These are phyloP conservation scores for Palaemon carinicauda DNA, from an alignment of 1,140 invertebrate genomes.

Conservation along the genomic window DNA sequence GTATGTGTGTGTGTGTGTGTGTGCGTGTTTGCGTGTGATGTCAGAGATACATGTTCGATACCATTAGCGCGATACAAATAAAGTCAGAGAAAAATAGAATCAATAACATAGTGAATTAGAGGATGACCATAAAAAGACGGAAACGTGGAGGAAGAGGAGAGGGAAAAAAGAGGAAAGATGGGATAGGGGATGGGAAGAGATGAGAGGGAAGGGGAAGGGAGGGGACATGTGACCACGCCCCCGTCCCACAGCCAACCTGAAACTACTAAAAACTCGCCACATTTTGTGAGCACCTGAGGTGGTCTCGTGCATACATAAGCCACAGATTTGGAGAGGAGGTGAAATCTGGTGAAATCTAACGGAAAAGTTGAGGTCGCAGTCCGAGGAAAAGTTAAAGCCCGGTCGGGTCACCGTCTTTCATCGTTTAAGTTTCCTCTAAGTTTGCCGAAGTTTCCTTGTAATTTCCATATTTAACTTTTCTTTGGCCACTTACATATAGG, in stretches of 20 bases:
- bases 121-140: not conserved
- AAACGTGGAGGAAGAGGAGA: not conserved
- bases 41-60: too few species aligned
- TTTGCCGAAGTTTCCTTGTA: slow-evolving; percentile 60
- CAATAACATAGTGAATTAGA: not conserved
- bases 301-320: slow-evolving; percentile 38
- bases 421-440: slow-evolving; percentile 60
- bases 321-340: slow-evolving; percentile 50
- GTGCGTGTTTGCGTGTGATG: too few species aligned
- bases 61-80: not conserved
- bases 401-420: slow-evolving; percentile 56
- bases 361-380: slow-evolving; percentile 51
- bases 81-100: not conserved
- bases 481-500: slow-evolving; percentile 55
- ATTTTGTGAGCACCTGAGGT: slow-evolving; percentile 54
- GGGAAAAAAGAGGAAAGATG: not conserved
- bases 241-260: not conserved
- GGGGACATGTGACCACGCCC: not conserved
- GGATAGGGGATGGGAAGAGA: not conserved
- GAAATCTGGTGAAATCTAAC: slow-evolving; percentile 55
- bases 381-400: slow-evolving; percentile 47
- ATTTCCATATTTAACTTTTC: slow-evolving; percentile 61
- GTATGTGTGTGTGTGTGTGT: too few species aligned
- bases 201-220: not conserved
- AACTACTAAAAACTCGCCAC: slow-evolving; percentile 40